These are phyloP conservation scores for Phlogophora meticulosa DNA, from an alignment of 2,888 invertebrate genomes.

Conservation along the genomic window DNA sequence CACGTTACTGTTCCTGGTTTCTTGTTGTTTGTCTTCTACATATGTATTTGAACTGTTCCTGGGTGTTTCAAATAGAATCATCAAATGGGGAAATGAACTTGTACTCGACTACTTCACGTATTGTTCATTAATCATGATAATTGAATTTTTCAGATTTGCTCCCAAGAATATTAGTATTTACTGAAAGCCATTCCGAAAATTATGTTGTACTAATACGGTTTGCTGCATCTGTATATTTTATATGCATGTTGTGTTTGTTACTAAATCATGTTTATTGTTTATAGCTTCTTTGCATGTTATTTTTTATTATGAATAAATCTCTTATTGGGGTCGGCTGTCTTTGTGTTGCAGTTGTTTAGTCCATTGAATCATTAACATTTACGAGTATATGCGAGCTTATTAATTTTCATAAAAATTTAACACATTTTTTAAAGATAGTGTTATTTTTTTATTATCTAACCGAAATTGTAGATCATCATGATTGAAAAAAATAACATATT, in stretches of 20 bases:
- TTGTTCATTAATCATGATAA: conserved; percentile 51
- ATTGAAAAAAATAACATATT: conserved; percentile 60
- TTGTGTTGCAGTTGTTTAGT: conserved; percentile 60
- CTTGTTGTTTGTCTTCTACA: conserved; percentile 48
- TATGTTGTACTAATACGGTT: conserved; percentile 55
- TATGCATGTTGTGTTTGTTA: conserved; percentile 62
- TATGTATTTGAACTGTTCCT: conserved; percentile 30
- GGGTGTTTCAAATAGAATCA: conserved; percentile 29
- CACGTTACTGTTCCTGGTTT: conserved; percentile 50
- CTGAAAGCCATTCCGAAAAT: conserved; percentile 69
- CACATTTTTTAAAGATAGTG: neutral
- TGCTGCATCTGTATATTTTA: conserved; percentile 53
- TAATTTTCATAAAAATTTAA: conserved; percentile 32
- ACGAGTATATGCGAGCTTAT: conserved; percentile 20
- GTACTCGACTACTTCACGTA: conserved; percentile 26
- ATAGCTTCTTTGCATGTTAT: conserved; percentile 56
- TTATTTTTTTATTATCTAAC: conserved; percentile 23
- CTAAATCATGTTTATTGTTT: conserved; percentile 52
- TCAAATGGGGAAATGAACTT: conserved; percentile 22
- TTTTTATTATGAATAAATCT: conserved; percentile 57
- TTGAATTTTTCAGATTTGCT: conserved; percentile 87
- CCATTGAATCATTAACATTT: conserved; percentile 7
- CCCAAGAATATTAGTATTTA: conserved; percentile 90
- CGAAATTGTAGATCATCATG: conserved; percentile 15
- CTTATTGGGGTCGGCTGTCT: conserved; percentile 68